These are phyloP conservation scores for Scarus forsteni DNA, from an alignment of 2,797 vertebrate species.

Conservation along the genomic window DNA sequence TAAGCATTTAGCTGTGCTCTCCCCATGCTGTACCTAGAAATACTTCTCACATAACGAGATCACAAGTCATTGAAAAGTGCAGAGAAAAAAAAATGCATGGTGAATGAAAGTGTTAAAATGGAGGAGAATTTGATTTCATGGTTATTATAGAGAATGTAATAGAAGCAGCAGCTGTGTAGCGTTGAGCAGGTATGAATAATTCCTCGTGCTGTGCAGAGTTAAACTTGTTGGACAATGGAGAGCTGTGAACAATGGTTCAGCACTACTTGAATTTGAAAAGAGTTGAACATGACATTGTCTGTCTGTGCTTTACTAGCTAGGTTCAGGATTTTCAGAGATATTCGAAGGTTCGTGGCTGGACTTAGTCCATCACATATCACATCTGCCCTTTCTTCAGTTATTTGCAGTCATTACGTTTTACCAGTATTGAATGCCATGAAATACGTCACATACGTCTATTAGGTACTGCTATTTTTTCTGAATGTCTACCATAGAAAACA, in stretches of 20 bases:
- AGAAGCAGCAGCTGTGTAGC: conserved; percentile 14
- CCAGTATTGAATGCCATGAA: too few relatives aligned
- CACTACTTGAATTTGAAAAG: neutral
- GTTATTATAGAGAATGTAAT: conserved; percentile 12
- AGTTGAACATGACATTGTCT: neutral
- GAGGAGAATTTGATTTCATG: conserved; percentile 12
- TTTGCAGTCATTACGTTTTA: too few relatives aligned
- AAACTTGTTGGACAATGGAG: neutral
- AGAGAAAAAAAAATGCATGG: neutral
- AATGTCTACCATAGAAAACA: too few relatives aligned
- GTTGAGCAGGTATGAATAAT: conserved; percentile 17
- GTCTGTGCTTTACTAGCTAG: neutral
- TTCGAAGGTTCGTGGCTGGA: too few relatives aligned
- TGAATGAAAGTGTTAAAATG: conserved; percentile 9
- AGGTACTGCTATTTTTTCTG: too few relatives aligned
- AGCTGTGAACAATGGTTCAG: neutral
- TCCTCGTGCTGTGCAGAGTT: neutral
- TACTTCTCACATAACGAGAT: conserved; percentile 2
- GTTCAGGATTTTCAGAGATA: too few relatives aligned
- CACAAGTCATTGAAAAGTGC: conserved; percentile 1
- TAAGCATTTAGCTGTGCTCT: conserved; percentile 11
- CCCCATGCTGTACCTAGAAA: conserved; percentile 6
- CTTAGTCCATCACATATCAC: too few relatives aligned
- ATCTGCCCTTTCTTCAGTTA: too few relatives aligned
- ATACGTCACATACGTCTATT: too few relatives aligned